Evolutionary conservation across 2,888 invertebrate species (phyloP).

Genomic region (Ernsta delagoae): DNA sequence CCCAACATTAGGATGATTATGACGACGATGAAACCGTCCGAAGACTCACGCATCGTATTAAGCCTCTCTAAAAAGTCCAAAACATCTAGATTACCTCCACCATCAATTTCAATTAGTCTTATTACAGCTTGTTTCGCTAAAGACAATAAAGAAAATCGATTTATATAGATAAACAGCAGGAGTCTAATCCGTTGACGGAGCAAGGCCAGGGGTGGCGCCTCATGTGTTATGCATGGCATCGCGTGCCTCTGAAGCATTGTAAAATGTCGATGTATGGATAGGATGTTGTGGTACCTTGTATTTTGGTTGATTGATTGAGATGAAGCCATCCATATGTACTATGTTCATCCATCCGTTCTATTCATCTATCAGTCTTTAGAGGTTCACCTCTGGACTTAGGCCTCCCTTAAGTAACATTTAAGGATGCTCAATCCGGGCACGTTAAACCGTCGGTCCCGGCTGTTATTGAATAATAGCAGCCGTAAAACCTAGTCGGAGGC

Average conservation of each 20-base stretch:
- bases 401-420: too few relatives aligned
- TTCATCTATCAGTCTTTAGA: too few relatives aligned
- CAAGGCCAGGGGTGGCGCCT: conserved; percentile 25
- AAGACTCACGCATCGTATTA: too few relatives aligned
- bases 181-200: conserved; percentile 27
- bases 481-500: too few relatives aligned
- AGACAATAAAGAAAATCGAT: conserved; percentile 37
- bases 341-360: too few relatives aligned
- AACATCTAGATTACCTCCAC: conserved; percentile 7
- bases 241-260: conserved; percentile 34
- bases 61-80: not conserved
- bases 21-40: too few relatives aligned
- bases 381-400: too few relatives aligned
- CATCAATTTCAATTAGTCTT: conserved; percentile 18
- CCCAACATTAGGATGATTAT: too few relatives aligned
- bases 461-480: too few relatives aligned
- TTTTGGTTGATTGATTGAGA: not conserved
- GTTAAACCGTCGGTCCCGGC: too few relatives aligned
- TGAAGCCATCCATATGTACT: too few relatives aligned
- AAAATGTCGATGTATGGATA: not conserved
- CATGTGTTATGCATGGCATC: conserved; percentile 48
- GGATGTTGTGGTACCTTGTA: not conserved
- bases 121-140: conserved; percentile 30
- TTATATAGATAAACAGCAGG: conserved; percentile 33
- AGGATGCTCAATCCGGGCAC: too few relatives aligned